phyloP scores from a whole-genome alignment of 2,888 invertebrate species.

The Drosophila lutescens region DNA sequence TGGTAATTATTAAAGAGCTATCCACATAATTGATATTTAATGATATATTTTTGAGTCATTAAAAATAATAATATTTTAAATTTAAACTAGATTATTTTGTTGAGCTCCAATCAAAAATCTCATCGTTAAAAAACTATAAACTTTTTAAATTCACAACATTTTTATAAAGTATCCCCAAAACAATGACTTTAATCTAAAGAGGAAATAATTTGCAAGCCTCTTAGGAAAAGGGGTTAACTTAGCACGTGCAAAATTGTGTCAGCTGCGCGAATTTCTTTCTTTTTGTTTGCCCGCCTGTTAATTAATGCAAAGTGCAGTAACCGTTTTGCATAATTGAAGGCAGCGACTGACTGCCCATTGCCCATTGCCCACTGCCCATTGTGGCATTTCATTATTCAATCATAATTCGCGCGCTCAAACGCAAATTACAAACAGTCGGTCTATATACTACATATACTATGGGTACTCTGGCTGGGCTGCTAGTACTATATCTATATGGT shows the following conservation, averaged over 20 bases:
- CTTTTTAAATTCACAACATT: too few species aligned
- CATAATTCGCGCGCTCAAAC: slow-evolving; percentile 76
- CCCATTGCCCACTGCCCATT: slow-evolving; percentile 64
- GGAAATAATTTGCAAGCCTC: slow-evolving; percentile 1
- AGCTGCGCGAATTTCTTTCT: slow-evolving; percentile 40
- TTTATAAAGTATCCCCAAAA: background rate
- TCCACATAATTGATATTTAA: too few species aligned
- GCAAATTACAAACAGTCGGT: slow-evolving; percentile 61
- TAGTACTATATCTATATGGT: slow-evolving; percentile 1
- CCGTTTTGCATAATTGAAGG: slow-evolving; percentile 78
- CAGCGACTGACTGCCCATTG: slow-evolving; percentile 59
- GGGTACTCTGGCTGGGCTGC: background rate
- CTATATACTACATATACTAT: slow-evolving; percentile 3
- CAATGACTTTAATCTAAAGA: slow-evolving; percentile 20
- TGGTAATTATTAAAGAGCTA: too few species aligned
- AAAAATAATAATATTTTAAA: too few species aligned
- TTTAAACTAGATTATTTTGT: too few species aligned
- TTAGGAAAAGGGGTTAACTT: slow-evolving; percentile 28
- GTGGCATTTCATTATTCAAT: slow-evolving; percentile 72
- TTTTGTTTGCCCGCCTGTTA: slow-evolving; percentile 56
- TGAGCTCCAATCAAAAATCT: too few species aligned
- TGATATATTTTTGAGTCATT: too few species aligned
- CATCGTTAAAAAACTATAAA: too few species aligned
- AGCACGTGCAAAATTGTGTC: slow-evolving; percentile 52
- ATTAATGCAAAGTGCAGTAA: slow-evolving; percentile 80